Percentiles rank a stretch among this genome's conserved stretches.
These are phyloP conservation scores for Embiotoca jacksoni DNA, from an alignment of 2,113 vertebrate species.

Conservation along the genomic window DNA sequence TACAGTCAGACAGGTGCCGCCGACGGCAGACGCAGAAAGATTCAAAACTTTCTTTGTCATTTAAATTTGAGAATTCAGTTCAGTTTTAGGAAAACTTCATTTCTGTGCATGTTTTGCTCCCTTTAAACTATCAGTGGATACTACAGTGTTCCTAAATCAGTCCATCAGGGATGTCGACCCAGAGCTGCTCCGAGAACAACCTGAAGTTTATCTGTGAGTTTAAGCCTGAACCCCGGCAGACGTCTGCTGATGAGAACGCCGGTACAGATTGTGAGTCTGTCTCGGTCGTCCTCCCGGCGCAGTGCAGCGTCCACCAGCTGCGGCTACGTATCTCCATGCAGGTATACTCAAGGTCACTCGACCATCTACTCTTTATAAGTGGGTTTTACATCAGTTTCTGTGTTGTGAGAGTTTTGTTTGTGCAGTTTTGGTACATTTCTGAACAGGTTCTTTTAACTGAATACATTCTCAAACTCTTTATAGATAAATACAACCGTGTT, in stretches of 20 bases:
- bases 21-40: not conserved
- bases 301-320: constrained; percentile 82
- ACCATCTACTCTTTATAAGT: not conserved
- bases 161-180: not conserved
- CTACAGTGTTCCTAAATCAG: not conserved
- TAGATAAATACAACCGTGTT: too few species aligned
- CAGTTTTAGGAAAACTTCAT: too few species aligned
- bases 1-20: constrained; percentile 27
- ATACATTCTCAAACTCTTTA: too few species aligned
- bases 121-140: constrained; percentile 50
- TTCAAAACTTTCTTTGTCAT: too few species aligned
- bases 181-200: constrained; percentile 58
- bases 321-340: constrained; percentile 77
- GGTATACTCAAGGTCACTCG: constrained; percentile 24
- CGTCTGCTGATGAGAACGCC: constrained; percentile 17
- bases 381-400: not conserved
- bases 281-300: constrained; percentile 74
- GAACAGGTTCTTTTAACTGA: too few species aligned
- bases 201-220: constrained; percentile 81
- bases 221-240: constrained; percentile 13
- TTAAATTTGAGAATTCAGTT: too few species aligned
- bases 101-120: not conserved
- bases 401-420: too few species aligned
- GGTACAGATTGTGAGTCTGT: constrained; percentile 36
- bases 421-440: too few species aligned